Conservation (phyloP, 2,113 vertebrate species). For the Saguinus midas region DNA sequence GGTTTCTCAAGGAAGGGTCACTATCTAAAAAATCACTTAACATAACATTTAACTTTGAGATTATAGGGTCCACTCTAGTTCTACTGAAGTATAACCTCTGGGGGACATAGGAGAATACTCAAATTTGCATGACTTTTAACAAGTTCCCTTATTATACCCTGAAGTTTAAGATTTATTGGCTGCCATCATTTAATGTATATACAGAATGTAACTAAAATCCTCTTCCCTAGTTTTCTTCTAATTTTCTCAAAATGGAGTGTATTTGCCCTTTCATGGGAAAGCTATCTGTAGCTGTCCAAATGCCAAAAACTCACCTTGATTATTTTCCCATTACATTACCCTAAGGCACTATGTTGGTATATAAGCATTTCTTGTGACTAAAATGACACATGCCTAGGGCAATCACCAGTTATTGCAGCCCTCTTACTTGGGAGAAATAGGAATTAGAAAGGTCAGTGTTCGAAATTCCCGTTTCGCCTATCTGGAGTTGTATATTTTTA, state of each 20-base stretch:
- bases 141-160: background rate
- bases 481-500: slow-evolving; percentile 43
- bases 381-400: slow-evolving; percentile 55
- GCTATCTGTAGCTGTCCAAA: background rate
- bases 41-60: background rate
- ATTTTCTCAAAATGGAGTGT: background rate
- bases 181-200: background rate
- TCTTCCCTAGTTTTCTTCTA: background rate
- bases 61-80: background rate
- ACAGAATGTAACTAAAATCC: background rate
- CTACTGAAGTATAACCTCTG: background rate
- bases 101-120: background rate
- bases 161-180: background rate
- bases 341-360: slow-evolving; percentile 34
- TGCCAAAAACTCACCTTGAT: slow-evolving; percentile 21
- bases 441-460: slow-evolving; percentile 37
- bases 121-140: background rate
- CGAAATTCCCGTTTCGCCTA: slow-evolving; percentile 23
- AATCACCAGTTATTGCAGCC: background rate
- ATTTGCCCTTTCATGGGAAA: background rate
- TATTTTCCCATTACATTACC: slow-evolving; percentile 2
- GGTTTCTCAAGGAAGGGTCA: background rate
- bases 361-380: slow-evolving; percentile 48
- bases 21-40: background rate
- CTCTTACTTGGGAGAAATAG: background rate